Percentiles rank a stretch among this genome's conserved stretches.
phyloP scores from a whole-genome alignment of 2,888 invertebrate species.

The Drosophila fulvimacula region DNA sequence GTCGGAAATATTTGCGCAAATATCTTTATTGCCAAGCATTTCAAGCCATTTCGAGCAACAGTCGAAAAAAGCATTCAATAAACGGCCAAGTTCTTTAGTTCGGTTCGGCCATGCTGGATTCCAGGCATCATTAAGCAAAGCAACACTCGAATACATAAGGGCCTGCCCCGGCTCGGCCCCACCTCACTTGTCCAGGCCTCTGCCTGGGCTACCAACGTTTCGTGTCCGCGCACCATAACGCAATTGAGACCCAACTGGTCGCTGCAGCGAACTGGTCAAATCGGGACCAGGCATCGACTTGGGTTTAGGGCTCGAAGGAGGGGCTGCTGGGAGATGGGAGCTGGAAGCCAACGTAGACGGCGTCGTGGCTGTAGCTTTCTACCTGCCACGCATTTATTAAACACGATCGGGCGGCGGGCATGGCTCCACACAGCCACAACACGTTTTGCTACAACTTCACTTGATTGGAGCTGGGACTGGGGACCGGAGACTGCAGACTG shows the following conservation, averaged over 20 bases:
- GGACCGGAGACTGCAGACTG: slow-evolving; percentile 31
- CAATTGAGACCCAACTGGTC: slow-evolving; percentile 62
- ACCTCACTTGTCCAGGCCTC: neutral
- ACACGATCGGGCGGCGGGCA: slow-evolving; percentile 63
- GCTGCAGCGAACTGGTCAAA: slow-evolving; percentile 54
- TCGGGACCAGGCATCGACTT: slow-evolving; percentile 35
- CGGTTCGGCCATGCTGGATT: slow-evolving; percentile 83
- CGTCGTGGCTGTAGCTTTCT: slow-evolving; percentile 56
- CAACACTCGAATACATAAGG: slow-evolving; percentile 75
- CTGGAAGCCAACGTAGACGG: slow-evolving; percentile 8
- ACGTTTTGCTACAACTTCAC: slow-evolving; percentile 77
- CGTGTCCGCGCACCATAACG: slow-evolving; percentile 17
- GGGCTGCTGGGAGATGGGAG: slow-evolving; percentile 3
- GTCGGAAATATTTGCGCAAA: slow-evolving; percentile 62
- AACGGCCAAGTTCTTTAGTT: slow-evolving; percentile 44
- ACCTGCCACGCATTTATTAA: slow-evolving; percentile 80
- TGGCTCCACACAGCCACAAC: slow-evolving; percentile 44
- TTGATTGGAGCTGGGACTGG: slow-evolving; percentile 62
- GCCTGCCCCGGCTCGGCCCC: slow-evolving; percentile 16
- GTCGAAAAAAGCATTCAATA: slow-evolving; percentile 56
- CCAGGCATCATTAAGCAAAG: slow-evolving; percentile 75
- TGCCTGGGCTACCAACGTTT: neutral
- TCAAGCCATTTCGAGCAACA: slow-evolving; percentile 35
- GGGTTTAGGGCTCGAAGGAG: slow-evolving; percentile 20
- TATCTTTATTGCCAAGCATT: slow-evolving; percentile 73